These are phyloP conservation scores for Araneus ventricosus DNA, from an alignment of 1,140 invertebrate species.

Conservation along the genomic window DNA sequence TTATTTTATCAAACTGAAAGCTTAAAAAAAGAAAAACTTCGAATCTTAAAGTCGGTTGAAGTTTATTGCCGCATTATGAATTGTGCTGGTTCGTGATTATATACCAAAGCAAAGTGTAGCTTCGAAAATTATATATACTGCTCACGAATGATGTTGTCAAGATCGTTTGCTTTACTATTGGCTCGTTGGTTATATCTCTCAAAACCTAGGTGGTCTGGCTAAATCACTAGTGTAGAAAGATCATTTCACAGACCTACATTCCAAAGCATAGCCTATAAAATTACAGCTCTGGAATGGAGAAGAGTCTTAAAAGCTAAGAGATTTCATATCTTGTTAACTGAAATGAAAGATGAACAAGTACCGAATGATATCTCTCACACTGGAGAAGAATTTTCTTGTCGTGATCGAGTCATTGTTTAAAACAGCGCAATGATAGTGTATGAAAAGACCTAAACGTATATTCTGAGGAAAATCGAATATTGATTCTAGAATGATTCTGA, in stretches of 20 bases:
- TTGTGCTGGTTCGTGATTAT: constrained; percentile 39
- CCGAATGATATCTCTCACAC: constrained; percentile 57
- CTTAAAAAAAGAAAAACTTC: background rate
- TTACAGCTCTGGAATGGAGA: background rate
- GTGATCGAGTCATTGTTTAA: background rate
- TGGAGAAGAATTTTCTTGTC: constrained; percentile 9
- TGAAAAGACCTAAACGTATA: background rate
- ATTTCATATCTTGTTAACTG: constrained; percentile 62
- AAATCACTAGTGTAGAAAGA: constrained; percentile 55
- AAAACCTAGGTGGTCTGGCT: constrained; percentile 47
- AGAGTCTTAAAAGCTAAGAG: constrained; percentile 42
- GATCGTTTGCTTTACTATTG: background rate
- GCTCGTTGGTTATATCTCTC: constrained; percentile 44
- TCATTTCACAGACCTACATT: constrained; percentile 44
- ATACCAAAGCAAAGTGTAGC: background rate
- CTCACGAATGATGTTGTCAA: background rate
- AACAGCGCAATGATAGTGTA: background rate
- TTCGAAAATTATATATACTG: background rate
- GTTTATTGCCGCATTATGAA: background rate
- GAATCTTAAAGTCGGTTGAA: constrained; percentile 1
- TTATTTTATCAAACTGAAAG: no score
- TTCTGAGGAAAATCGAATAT: no score
- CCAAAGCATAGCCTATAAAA: background rate
- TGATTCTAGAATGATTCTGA: no score
- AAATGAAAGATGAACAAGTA: constrained; percentile 22